Base-by-base conservation (phyloP, 2,888 invertebrate species). In the Brachylomia viminalis region DNA sequence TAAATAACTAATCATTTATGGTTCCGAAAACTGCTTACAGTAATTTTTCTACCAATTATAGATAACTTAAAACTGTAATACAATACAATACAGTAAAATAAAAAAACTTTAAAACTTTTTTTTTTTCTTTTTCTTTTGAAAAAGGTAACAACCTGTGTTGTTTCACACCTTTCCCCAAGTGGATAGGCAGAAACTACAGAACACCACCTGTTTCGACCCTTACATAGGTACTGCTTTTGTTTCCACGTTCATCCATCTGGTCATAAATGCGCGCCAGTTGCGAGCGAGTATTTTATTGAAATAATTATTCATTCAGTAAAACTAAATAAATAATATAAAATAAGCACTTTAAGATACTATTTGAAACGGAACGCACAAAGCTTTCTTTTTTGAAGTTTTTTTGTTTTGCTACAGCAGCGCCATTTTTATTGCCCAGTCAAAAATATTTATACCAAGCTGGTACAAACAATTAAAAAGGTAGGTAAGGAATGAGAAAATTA, bases 371-470 rank as follows among this genome's bases (percentile, higher is more conserved):
- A 79, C 84, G 78, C 59, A 17, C 3, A 73, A 77, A 86, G 75
- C 82, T 85, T 82, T 75, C 49, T 62, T 75, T 73, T 72, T 74
- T 66, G 38, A 77, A 61, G 66, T 82, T 85, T 76, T 80, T 80
- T 86, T 87, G 79, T 79, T 87, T 77, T 80, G 80, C 79, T 72
- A 80, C 79, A 86, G 45, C 62, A 77, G 86, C 87, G 86, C 86
- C 79, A 81, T 82, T 86, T 80, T 77, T 70, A 65, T 73, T 82
- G 65, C 52, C 72, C 17, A 47, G 11, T 7, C 4, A 38, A 62
- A 70, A 61, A 13, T 15, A 66, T 74, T 82, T 71, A 72, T 82
- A 83, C 82, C 23, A 77, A 75, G 64, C 11, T 79, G 33, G 85
- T 83, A 81, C 13, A 69, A 75, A 72, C 20, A 33, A 15, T 27